Evolutionary conservation across 2,797 vertebrate genomes (phyloP).

Genomic region (Botia kubotai): DNA sequence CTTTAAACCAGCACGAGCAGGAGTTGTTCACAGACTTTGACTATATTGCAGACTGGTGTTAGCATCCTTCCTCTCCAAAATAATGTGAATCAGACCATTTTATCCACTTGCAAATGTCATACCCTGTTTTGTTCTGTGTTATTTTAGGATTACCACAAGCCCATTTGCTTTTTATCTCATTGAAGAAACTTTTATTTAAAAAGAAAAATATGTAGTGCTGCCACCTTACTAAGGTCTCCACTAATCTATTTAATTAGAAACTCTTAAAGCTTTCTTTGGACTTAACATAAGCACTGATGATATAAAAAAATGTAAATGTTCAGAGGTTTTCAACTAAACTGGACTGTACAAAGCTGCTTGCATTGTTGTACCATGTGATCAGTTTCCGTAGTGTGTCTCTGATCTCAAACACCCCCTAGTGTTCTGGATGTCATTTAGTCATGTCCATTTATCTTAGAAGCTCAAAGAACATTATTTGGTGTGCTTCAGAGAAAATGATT

Average conservation of each 20-base stretch:
- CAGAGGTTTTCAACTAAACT: background rate
- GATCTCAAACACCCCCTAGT: conserved; percentile 3
- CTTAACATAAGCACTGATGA: conserved; percentile 3
- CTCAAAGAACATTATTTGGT: background rate
- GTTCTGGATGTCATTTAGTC: background rate
- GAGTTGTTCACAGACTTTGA: conserved; percentile 96
- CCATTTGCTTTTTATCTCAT: conserved; percentile 10
- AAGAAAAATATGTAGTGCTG: background rate
- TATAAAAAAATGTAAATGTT: background rate
- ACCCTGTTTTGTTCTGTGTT: conserved; percentile 13
- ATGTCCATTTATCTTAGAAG: conserved; percentile 13
- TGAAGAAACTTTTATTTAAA: conserved; percentile 25
- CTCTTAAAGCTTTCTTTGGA: background rate
- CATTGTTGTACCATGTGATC: background rate
- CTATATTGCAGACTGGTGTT: conserved; percentile 99
- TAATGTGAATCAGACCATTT: conserved; percentile 42
- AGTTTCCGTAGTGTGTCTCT: background rate
- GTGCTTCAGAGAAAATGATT: background rate
- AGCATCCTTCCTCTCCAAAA: conserved; percentile 64
- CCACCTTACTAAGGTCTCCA: background rate
- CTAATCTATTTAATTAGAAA: conserved; percentile 4
- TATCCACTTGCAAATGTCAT: background rate
- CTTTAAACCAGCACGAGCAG: conserved; percentile 90
- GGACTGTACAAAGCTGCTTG: background rate
- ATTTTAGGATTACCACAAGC: conserved; percentile 10